Conservation (phyloP, 2,797 vertebrate species). For the Phylloscopus collybita region DNA sequence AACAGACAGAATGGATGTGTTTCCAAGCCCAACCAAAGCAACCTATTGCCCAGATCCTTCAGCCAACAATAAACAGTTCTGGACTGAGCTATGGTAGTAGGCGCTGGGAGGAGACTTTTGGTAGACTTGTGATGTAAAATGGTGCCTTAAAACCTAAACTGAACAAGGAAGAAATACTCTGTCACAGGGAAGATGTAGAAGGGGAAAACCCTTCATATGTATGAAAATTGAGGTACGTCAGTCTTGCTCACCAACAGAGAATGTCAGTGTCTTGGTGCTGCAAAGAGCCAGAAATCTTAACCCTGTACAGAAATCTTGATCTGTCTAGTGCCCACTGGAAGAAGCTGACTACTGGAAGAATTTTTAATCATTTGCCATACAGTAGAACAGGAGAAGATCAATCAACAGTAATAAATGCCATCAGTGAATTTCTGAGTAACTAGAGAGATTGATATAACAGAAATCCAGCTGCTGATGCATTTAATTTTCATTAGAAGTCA, state of each 20-base stretch:
- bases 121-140: not conserved
- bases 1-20: fast-evolving
- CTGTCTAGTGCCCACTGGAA: not conserved
- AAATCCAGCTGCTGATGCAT: not conserved
- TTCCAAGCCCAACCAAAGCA: not conserved
- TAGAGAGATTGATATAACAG: not conserved
- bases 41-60: not conserved
- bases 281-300: not conserved
- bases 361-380: not conserved
- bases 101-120: not conserved
- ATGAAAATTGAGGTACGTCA: not conserved
- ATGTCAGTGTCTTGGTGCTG: not conserved
- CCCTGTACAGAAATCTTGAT: not conserved
- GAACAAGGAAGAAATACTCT: not conserved
- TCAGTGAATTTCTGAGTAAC: not conserved
- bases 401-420: not conserved
- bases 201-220: not conserved
- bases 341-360: not conserved
- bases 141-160: not conserved
- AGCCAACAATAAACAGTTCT: not conserved
- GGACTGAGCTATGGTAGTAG: not conserved
- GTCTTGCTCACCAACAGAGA: not conserved
- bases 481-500: not conserved
- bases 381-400: not conserved
- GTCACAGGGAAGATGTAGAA: not conserved